Conservation (phyloP, 2,888 invertebrate genomes). For the Drosophila imparisetae region DNA sequence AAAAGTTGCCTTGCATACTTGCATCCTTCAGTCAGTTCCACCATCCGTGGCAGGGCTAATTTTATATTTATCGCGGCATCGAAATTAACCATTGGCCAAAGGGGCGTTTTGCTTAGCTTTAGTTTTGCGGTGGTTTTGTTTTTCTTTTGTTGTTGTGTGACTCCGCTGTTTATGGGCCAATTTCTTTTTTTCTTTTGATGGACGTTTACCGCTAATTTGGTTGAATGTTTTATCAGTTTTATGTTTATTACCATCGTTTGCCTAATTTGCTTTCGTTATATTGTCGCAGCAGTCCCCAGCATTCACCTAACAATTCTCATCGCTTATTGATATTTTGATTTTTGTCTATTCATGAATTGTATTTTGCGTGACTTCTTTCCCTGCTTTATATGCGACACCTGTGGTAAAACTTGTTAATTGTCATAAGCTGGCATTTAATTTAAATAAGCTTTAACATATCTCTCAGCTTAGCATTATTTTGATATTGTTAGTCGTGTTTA, state of each 20-base stretch:
- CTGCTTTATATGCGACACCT: constrained; percentile 20
- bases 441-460: constrained; percentile 17
- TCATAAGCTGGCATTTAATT: constrained; percentile 27
- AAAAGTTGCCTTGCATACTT: constrained; percentile 41
- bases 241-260: constrained; percentile 36
- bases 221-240: constrained; percentile 21
- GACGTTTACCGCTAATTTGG: constrained; percentile 35
- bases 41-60: constrained; percentile 44
- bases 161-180: constrained; percentile 54
- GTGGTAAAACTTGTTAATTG: constrained; percentile 50
- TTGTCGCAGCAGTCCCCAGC: constrained; percentile 4
- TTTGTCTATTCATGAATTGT: constrained; percentile 20
- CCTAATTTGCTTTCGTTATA: constrained; percentile 41
- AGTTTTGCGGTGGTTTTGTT: constrained; percentile 45
- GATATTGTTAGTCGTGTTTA: neutral
- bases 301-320: neutral
- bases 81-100: constrained; percentile 61
- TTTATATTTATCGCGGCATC: constrained; percentile 64
- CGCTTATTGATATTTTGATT: constrained; percentile 22
- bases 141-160: no score
- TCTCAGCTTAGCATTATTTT: constrained; percentile 2
- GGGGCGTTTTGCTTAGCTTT: constrained; percentile 64
- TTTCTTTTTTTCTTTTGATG: constrained; percentile 50
- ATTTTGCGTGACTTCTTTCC: constrained; percentile 26
- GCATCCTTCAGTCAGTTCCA: constrained; percentile 28